phyloP scores from a whole-genome alignment of 2,113 vertebrate genomes.

The Madoqua kirkii region DNA sequence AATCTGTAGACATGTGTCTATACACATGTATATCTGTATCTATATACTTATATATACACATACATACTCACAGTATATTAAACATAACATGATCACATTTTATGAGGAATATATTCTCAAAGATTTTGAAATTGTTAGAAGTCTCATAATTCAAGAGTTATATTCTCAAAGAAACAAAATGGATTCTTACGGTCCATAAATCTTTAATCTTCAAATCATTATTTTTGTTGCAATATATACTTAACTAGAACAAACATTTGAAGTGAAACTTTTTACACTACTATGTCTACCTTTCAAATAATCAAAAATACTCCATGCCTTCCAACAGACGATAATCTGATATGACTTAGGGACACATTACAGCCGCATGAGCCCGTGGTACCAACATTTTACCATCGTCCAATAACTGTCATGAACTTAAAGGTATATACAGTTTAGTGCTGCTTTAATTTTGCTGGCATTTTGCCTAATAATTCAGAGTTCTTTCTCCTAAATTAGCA shows the following conservation, averaged over 20 bases:
- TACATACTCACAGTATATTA: not conserved
- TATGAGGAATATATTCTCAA: not conserved
- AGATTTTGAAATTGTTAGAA: not conserved
- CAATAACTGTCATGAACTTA: not conserved
- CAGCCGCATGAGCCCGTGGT: not conserved
- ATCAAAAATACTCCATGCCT: not conserved
- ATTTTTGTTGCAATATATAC: not conserved
- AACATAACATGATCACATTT: not conserved
- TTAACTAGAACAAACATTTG: not conserved
- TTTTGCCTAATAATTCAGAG: not conserved
- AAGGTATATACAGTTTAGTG: not conserved
- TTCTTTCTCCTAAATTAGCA: slow-evolving; percentile 8
- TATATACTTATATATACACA: not conserved
- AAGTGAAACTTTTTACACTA: not conserved
- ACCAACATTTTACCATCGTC: not conserved
- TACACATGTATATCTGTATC: not conserved
- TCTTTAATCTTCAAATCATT: not conserved
- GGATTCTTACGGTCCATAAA: not conserved
- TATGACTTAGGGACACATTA: not conserved
- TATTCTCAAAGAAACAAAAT: not conserved
- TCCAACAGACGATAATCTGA: not conserved
- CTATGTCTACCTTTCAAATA: not conserved
- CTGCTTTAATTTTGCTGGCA: not conserved
- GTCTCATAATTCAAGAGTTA: not conserved
- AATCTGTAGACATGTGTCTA: not conserved